Base-by-base conservation (phyloP, 2,113 vertebrate genomes). In the Syrmaticus mikado region DNA sequence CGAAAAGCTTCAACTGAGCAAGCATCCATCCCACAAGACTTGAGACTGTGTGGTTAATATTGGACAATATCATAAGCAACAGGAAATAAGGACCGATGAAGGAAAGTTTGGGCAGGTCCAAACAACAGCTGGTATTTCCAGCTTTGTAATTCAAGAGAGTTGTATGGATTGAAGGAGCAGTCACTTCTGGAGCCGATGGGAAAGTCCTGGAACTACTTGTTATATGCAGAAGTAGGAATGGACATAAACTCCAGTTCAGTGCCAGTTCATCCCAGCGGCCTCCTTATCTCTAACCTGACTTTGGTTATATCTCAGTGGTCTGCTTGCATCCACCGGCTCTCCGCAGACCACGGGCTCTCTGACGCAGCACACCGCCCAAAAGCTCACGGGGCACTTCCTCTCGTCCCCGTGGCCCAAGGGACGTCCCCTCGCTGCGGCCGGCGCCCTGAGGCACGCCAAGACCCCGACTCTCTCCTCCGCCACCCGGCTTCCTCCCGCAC, bases 361-460 rank as follows among this genome's bases (percentile, higher is more conserved):
- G 0, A 8, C 1, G 20, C 0, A 1, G 10, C 25, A 20, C 36
- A 11, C 6, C n/a, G 4, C 5, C 11, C 7, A 22, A 11, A 11
- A 10, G 32, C 48, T 6, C n/a, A 0, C 6, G 0, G 41, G 36
- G 52, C 22, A 11, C 18, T 11, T 22, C 70, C 20, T 4, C 2
- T 6, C 67, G 9, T 4, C 2, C 7, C n/a, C 0, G 6, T 0
- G 10, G 52, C 22, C 55, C 55, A 58, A n/a, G 55, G 55, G 32
- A 32, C 55, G 32, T 58, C 32, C 55, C 32, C 10, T n/a, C 55
- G 19, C 55, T 20, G 55, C 18, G 32, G 18, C 18, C 10, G 55
- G 32, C 10, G 32, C 55, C 32, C 17, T 20, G 32, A 20, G 30
- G 55, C 55, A n/a, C 32, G 11, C 30, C 32, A 32, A 20, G 55